Base-by-base conservation (phyloP, 2,888 invertebrate species). In the Cerastis rubricosa region DNA sequence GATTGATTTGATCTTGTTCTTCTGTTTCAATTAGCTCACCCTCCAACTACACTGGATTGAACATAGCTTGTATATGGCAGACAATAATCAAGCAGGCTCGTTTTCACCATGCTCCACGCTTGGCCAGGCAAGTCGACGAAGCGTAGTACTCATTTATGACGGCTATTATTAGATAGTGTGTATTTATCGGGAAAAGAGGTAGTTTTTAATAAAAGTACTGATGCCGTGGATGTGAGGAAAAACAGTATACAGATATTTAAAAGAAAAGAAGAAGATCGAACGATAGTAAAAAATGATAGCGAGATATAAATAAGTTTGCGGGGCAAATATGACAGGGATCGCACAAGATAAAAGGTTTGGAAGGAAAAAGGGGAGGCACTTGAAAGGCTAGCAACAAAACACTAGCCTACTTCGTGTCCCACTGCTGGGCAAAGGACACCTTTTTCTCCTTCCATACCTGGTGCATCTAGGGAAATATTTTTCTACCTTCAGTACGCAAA, bases 81-180 rank as follows among this genome's bases (percentile, higher is more conserved):
- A 57, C 47, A 57, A 66, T 78, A 61, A 78, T 66, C 43, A 74
- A 47, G 43, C 22, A 67, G 69, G 78, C 54, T 85, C 74, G 83
- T 85, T 84, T 84, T 84, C 84, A 85, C 84, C 78, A 72, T 29
- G 47, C 47, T 63, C 61, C 59, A 74, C 66, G 83, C 71, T 72
- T 85, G 49, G 84, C 63, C 66, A 78, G 40, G 43, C 82, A 19
- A 19, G 54, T 12, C 66, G 59, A 43, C 84, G 74, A 67, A 82
- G 78, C 84, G 69, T 72, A 69, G 25, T 71, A 29, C 54, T 65
- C 14, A 74, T 70, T 85, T 82, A 45, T 72, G 74, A 70, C 83
- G 61, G 19, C 43, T 71, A 72, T 67, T 63, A 81, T 74, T 85
- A 84, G 35, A 67, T 54, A 74, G 47, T 74, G 22, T 68, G 29